Conservation (phyloP, 35 echinoderm and acorn worm species). For the Patiria miniata region DNA sequence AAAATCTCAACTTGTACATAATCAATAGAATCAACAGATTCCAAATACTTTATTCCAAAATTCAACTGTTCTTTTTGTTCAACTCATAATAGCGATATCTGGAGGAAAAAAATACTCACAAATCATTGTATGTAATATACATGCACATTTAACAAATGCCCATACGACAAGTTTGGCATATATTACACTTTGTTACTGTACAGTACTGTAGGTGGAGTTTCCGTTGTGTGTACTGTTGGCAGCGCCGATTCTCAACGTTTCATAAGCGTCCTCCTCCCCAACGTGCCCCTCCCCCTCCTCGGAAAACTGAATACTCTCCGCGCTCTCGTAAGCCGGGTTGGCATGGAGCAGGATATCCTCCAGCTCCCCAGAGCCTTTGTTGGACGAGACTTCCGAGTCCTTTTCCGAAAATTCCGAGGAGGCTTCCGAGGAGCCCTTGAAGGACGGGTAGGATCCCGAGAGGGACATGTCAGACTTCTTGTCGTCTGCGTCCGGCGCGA, state of each 20-base stretch:
- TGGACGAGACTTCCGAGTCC: not conserved
- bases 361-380: not conserved
- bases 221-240: not conserved
- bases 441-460: not conserved
- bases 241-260: not conserved
- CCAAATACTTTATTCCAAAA: too few species aligned
- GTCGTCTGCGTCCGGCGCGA: not conserved
- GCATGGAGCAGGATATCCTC: constrained; percentile 10
- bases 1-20: not conserved
- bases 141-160: too few species aligned
- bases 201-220: not conserved
- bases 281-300: not conserved
- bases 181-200: not conserved
- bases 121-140: too few species aligned
- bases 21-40: too few species aligned
- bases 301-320: not conserved
- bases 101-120: too few species aligned
- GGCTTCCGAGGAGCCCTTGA: not conserved
- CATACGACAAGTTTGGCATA: too few species aligned
- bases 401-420: not conserved
- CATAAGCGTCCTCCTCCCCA: not conserved
- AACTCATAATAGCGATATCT: too few species aligned
- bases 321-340: constrained; percentile 19
- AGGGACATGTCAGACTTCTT: not conserved
- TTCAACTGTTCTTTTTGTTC: too few species aligned